A percentile compares a stretch with the other conserved stretches of the same genome.
Evolutionary conservation across 2,113 vertebrate species (phyloP).

Genomic region (Antechinus flavipes): DNA sequence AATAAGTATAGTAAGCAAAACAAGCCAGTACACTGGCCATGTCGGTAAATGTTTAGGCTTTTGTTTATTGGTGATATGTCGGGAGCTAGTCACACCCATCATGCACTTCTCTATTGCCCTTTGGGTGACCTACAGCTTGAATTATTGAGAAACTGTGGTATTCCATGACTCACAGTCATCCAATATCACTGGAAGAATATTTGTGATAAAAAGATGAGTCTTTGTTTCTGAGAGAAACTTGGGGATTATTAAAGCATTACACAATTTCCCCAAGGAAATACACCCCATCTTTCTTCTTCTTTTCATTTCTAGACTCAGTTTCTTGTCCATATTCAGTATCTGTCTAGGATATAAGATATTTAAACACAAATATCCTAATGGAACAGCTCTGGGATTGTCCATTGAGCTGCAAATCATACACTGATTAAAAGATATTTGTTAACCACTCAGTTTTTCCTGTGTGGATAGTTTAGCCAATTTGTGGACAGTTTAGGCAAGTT

Average conservation of each 20-base stretch:
- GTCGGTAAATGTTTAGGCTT: background rate
- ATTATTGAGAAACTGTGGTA: background rate
- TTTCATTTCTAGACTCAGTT: background rate
- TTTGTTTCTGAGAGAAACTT: background rate
- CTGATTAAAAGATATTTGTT: background rate
- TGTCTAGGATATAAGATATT: background rate
- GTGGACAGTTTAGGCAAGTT: background rate
- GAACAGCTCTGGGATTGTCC: background rate
- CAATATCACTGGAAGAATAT: background rate
- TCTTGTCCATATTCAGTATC: background rate
- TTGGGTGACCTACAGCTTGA: background rate
- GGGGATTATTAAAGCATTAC: background rate
- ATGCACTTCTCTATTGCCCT: background rate
- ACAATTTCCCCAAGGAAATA: background rate
- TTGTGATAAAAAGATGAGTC: background rate
- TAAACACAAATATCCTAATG: background rate
- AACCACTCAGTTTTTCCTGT: background rate
- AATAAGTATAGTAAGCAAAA: background rate
- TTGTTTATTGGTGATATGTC: background rate
- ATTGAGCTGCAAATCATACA: background rate
- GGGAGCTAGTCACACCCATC: background rate
- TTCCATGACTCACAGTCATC: background rate
- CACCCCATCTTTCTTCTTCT: background rate
- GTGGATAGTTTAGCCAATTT: background rate
- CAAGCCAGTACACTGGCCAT: background rate